These are phyloP conservation scores for Protula sp. DNA, from an alignment of 2,888 invertebrate species.

Conservation along the genomic window DNA sequence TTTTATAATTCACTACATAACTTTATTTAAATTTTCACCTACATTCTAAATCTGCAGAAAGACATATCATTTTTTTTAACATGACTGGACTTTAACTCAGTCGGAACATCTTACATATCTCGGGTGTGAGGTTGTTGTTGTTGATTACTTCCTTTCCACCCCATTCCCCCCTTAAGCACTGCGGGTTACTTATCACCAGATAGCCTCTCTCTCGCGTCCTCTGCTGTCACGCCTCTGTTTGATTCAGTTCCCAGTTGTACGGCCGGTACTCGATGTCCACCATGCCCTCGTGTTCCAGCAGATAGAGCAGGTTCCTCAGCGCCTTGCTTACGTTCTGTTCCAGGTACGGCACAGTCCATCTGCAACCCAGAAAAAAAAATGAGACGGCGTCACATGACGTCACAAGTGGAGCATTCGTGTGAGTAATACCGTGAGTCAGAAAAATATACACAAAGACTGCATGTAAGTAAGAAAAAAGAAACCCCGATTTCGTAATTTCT, in stretches of 20 bases:
- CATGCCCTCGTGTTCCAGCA: slow-evolving; percentile 34
- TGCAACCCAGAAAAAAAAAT: slow-evolving; percentile 12
- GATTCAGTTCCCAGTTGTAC: slow-evolving; percentile 41
- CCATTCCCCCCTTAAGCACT: background rate
- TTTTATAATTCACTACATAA: too few species aligned
- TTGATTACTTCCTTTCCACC: too few species aligned
- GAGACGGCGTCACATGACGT: background rate
- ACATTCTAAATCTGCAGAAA: too few species aligned
- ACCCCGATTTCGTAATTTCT: background rate
- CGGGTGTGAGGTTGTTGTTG: too few species aligned
- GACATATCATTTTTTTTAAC: too few species aligned
- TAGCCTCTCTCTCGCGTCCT: too few species aligned
- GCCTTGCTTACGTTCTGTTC: slow-evolving; percentile 29
- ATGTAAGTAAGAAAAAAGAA: background rate
- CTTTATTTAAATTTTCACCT: too few species aligned
- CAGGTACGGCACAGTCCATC: slow-evolving; percentile 42
- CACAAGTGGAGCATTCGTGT: background rate
- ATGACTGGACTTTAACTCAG: too few species aligned
- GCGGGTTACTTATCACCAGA: too few species aligned
- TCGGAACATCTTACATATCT: too few species aligned
- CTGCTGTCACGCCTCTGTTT: too few species aligned
- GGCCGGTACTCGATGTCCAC: slow-evolving; percentile 34
- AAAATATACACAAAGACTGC: background rate
- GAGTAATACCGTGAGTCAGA: background rate
- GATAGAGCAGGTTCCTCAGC: slow-evolving; percentile 32